Conservation (phyloP, 2,888 invertebrate species). For the Andrena trimmerana region DNA sequence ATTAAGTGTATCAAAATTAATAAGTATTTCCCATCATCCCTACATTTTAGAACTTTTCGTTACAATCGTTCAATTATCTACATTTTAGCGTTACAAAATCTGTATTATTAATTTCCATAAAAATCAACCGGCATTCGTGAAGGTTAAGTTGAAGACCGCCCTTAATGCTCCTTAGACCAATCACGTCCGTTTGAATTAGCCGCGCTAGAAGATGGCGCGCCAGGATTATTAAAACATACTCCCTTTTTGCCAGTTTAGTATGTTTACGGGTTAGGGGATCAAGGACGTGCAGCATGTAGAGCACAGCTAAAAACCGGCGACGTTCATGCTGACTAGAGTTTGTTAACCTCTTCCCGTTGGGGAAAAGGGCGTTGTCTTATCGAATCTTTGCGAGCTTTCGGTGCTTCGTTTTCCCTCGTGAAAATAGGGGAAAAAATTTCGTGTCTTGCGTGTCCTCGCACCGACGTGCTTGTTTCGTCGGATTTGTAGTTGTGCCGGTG, state of each 20-base stretch:
- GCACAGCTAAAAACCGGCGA: background rate
- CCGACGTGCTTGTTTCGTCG: constrained; percentile 10
- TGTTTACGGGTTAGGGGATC: constrained; percentile 46
- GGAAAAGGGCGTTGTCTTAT: constrained; percentile 55
- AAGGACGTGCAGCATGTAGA: constrained; percentile 22
- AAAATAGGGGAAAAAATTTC: constrained; percentile 13
- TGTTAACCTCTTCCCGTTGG: background rate
- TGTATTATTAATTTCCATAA: background rate
- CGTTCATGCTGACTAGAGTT: background rate
- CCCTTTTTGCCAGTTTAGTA: constrained; percentile 2
- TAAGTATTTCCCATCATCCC: background rate
- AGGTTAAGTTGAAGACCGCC: background rate
- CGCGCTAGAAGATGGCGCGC: constrained; percentile 31
- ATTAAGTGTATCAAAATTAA: background rate
- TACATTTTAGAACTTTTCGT: background rate
- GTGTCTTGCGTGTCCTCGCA: background rate
- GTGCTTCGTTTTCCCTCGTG: background rate
- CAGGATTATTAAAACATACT: constrained; percentile 15
- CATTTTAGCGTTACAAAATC: background rate
- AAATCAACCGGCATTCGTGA: background rate
- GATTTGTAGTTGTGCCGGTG: constrained; percentile 14
- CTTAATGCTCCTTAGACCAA: background rate
- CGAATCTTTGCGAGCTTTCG: background rate
- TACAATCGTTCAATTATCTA: background rate
- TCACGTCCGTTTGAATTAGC: constrained; percentile 27